A percentile compares a stretch with the other conserved stretches of the same genome.
Evolutionary conservation across 2,113 vertebrate genomes (phyloP).

Genomic region (Sclerurus mexicanus): DNA sequence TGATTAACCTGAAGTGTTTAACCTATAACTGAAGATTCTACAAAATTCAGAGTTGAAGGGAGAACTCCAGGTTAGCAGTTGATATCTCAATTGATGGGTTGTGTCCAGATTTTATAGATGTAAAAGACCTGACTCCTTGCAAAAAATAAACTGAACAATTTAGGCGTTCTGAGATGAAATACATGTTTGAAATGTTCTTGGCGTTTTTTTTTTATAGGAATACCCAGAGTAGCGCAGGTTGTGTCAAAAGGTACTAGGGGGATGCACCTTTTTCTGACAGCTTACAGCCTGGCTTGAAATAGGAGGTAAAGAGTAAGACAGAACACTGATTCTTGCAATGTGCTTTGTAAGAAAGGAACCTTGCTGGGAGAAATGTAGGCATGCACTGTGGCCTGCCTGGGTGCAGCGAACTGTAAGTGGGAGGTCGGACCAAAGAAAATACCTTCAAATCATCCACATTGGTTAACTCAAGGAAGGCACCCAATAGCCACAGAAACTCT

Average conservation of each 20-base stretch:
- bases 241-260: neutral
- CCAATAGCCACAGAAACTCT: neutral
- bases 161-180: neutral
- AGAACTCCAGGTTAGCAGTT: neutral
- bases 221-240: neutral
- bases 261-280: neutral
- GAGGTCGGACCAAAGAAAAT: neutral
- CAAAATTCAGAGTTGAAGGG: neutral
- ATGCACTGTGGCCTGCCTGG: neutral
- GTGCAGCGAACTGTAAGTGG: neutral
- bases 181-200: neutral
- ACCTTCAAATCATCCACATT: neutral
- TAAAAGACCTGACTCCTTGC: neutral
- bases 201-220: neutral
- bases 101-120: neutral
- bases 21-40: neutral
- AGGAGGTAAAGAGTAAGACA: neutral
- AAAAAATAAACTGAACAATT: neutral
- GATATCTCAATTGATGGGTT: neutral
- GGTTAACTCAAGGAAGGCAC: neutral
- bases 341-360: neutral
- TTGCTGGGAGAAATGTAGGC: neutral
- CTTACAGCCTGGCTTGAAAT: neutral
- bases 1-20: slow-evolving; percentile 21
- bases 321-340: neutral